These are phyloP conservation scores for Myioborus miniatus DNA, from an alignment of 2,797 vertebrate species.

Conservation along the genomic window DNA sequence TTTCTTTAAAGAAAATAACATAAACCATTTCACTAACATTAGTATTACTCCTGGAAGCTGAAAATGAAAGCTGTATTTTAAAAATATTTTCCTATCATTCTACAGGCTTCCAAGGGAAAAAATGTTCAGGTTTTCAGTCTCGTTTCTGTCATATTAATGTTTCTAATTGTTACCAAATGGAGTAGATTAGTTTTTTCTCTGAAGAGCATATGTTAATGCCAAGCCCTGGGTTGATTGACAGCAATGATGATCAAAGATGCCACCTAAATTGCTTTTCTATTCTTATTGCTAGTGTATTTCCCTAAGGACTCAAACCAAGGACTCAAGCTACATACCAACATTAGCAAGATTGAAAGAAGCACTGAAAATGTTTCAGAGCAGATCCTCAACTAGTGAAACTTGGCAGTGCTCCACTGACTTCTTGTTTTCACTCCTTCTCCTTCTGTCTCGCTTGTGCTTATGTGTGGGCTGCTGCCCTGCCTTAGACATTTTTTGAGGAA, in stretches of 20 bases:
- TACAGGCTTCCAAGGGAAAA: background rate
- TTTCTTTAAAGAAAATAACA: background rate
- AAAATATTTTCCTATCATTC: background rate
- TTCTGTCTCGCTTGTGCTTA: constrained; percentile 67
- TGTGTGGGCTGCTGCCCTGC: constrained; percentile 65
- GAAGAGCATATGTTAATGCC: constrained; percentile 64
- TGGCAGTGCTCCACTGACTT: constrained; percentile 61
- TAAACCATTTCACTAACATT: background rate
- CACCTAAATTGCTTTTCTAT: constrained; percentile 63
- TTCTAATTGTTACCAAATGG: constrained; percentile 61
- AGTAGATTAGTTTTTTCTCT: constrained; percentile 61
- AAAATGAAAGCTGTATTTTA: background rate
- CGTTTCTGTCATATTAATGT: constrained; percentile 37
- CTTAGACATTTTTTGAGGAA: constrained; percentile 60
- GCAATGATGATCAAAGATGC: constrained; percentile 56
- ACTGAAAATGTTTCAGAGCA: constrained; percentile 61
- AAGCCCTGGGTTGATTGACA: constrained; percentile 52
- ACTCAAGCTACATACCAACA: constrained; percentile 27
- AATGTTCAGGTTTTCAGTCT: background rate
- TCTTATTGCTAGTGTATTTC: constrained; percentile 55
- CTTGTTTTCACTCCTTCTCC: constrained; percentile 65
- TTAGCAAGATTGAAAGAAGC: constrained; percentile 55
- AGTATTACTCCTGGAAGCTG: background rate
- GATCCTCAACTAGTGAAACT: constrained; percentile 57
- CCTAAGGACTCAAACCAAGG: constrained; percentile 55